Conservation (phyloP, 2,797 vertebrate genomes). For the Anolis apletophallus region DNA sequence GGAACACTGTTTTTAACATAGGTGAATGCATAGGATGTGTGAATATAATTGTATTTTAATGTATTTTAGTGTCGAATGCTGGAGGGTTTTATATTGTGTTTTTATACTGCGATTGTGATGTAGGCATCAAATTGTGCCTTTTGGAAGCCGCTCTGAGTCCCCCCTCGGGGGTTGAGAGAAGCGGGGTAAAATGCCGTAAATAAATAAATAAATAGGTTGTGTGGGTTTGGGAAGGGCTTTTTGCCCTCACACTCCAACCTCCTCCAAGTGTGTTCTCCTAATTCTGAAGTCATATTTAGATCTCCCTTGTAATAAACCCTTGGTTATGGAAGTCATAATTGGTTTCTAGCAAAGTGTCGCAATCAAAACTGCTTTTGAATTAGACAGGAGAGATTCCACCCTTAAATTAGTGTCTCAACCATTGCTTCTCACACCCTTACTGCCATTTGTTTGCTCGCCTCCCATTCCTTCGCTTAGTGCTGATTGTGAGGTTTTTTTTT, state of each 20-base stretch:
- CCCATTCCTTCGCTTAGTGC: not conserved
- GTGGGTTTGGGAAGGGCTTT: not conserved
- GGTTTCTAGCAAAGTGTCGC: not conserved
- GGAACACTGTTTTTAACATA: too few relatives aligned
- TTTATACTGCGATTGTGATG: too few relatives aligned
- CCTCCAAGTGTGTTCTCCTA: not conserved
- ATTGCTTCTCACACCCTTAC: not conserved
- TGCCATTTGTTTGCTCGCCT: constrained; percentile 1
- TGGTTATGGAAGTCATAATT: not conserved
- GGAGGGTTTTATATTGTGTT: too few relatives aligned
- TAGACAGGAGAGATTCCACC: not conserved
- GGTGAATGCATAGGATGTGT: too few relatives aligned
- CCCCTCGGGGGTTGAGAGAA: too few relatives aligned
- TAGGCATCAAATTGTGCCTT: too few relatives aligned
- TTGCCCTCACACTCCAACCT: not conserved
- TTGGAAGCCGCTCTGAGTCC: too few relatives aligned
- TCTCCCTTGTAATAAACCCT: not conserved
- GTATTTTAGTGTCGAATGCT: too few relatives aligned
- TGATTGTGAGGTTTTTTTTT: not conserved
- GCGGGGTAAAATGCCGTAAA: too few relatives aligned
- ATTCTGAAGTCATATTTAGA: not conserved
- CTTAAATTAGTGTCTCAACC: not conserved
- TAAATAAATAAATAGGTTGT: too few relatives aligned
- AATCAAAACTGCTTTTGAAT: not conserved
- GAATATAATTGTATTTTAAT: too few relatives aligned